Conservation (phyloP, 2,888 invertebrate species). For the Alentia gelatinosa region DNA sequence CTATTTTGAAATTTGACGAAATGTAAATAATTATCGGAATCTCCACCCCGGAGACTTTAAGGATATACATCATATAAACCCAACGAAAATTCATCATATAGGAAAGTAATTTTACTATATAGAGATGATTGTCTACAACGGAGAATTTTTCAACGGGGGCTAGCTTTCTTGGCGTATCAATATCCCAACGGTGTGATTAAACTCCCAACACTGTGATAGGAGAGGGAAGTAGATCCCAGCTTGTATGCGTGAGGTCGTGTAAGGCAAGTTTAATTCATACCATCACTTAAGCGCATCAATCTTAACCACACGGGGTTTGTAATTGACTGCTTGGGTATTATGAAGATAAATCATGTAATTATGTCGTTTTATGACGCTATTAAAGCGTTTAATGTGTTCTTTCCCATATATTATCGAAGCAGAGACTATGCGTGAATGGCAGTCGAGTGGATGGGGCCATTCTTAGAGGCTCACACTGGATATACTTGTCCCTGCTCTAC, state of each 20-base stretch:
- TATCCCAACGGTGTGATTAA: background rate
- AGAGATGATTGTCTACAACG: too few relatives aligned
- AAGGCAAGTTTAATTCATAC: background rate
- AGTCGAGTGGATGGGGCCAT: background rate
- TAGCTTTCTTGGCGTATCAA: background rate
- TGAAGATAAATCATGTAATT: background rate
- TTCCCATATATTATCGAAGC: background rate
- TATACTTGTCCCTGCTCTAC: too few relatives aligned
- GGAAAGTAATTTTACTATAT: too few relatives aligned
- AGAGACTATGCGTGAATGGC: background rate
- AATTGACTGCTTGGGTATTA: conserved; percentile 1
- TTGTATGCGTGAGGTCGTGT: background rate
- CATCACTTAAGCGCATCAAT: background rate
- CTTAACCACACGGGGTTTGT: background rate
- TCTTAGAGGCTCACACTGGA: too few relatives aligned
- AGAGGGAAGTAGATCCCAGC: background rate
- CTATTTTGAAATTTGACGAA: too few relatives aligned
- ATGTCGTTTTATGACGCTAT: conserved; percentile 1
- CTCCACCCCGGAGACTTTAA: too few relatives aligned
- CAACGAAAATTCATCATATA: too few relatives aligned
- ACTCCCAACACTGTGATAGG: background rate
- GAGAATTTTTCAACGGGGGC: too few relatives aligned
- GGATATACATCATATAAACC: too few relatives aligned
- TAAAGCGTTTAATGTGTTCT: background rate
- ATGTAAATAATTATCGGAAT: too few relatives aligned